Evolutionary conservation across 2,113 vertebrate genomes (phyloP), one percentile per base, ranked within the genome.

Genomic region (Mus musculus): DNA sequence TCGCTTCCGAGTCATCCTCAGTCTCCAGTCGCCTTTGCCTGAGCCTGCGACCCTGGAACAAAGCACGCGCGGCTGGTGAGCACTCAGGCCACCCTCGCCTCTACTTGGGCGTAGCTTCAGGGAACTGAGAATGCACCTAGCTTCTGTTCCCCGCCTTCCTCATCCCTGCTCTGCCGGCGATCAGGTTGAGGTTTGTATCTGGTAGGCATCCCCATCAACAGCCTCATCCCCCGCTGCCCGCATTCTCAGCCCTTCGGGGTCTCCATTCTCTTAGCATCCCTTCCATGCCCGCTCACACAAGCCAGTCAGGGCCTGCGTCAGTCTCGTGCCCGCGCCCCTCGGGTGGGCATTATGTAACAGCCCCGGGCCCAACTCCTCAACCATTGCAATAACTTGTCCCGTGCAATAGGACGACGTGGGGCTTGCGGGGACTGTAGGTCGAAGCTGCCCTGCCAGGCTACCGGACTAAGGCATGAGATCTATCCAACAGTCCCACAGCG

Each of bases 301-400:
- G 2, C 12, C 0, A 56, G 71, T 7, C 22, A 3, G 7, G 20
- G 84, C 91, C 93, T 97, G 95, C 93, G 87, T 81, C 89, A 84
- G 91, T 84, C 73, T 59, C 2, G 49, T 87, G 46, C 22, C 72
- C 14, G 39, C 82, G 33, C 72, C 67, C 36, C 90, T 77, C 71
- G 30, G 36, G 90, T 88, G 93, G 97, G 95, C 90, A 71, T 98
- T 97, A 97, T 96, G 95, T 98, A 98, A 98, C 89, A 54, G 72
- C 88, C 85, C 69, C 1, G 22, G 75, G 36, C 92, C 87, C 88
- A 95, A 85, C 93, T 96, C 90, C 46, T 26, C 46, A 49, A 36
- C 88, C 96, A 30, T 33, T 30, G n/a, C 75, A 59, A 81, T 75
- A 90, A 91, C 92, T 78, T 71, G 94, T 88, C 76, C 46, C 2